Base-by-base conservation (phyloP, 2,113 vertebrate genomes). In the Solea senegalensis region DNA sequence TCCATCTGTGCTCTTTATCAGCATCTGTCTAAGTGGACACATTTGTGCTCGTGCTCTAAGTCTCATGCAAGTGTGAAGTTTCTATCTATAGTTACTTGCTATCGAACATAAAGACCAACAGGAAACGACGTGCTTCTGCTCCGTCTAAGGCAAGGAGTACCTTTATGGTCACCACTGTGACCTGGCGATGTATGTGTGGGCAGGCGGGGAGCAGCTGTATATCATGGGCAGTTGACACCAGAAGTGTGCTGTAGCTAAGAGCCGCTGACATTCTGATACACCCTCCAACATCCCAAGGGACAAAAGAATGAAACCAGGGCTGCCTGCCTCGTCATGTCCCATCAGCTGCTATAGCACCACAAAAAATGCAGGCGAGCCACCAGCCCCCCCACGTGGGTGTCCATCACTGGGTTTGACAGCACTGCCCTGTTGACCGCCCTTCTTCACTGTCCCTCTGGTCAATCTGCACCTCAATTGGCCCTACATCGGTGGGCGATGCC, bases 381-480 rank as follows among this genome's bases (percentile, higher is more conserved):
- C 88, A 77, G 76, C 80, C 86, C 81, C 21, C 21, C 86, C 76
- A 57, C 40, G 61, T 90, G 88, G 86, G 77, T 84, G 79, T 92
- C 91, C 87, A 86, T 93, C 92, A 92, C 56, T 26, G 66, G 72
- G 1, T 76, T 80, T 92, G 92, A 93, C 94, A 88, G 90, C 80
- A 92, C 87, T 87, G 86, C 82, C 87, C 88, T 72, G 77, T 84
- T 89, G 84, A 58, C 76, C 70, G 80, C 69, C 86, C 86, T 86
- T 74, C 82, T 74, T 84, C 84, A 85, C 87, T 77, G 87, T 88
- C 88, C 87, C 85, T 82, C 82, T 74, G 87, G 82, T 86, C 86
- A 90, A 92, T 93, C 92, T 92, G 88, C 92, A 93, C 88, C 90
- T 92, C 91, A 93, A 94, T 92, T 82, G 87, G 78, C 76, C 84